Conservation (phyloP, 2,113 vertebrate species). For the Thomomys bottae region DNA sequence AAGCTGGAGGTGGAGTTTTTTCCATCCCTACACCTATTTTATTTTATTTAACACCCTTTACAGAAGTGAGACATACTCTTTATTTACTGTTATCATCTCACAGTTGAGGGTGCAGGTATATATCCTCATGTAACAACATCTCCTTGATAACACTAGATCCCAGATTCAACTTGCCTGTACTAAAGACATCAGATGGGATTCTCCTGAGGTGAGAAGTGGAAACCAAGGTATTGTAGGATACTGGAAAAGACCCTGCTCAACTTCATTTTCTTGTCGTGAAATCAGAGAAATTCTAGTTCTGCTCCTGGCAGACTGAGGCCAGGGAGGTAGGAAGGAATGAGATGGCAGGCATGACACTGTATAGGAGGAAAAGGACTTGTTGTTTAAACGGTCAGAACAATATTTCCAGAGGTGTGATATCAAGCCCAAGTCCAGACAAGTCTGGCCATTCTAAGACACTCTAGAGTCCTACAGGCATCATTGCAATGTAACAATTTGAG, state of each 20-base stretch:
- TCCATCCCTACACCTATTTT: not conserved
- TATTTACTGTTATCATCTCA: not conserved
- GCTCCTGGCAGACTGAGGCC: not conserved
- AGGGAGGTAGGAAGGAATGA: not conserved
- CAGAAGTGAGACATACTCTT: not conserved
- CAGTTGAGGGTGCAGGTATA: not conserved
- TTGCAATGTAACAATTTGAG: not conserved
- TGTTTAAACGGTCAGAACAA: not conserved
- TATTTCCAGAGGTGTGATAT: not conserved
- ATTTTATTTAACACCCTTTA: not conserved
- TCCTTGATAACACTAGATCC: too few relatives aligned
- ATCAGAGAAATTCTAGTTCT: not conserved
- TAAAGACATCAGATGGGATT: not conserved
- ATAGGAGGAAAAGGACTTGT: not conserved
- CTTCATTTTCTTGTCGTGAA: not conserved
- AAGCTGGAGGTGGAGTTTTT: not conserved
- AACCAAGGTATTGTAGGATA: not conserved
- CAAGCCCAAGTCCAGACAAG: constrained; percentile 9
- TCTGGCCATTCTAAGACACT: not conserved
- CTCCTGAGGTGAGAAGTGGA: not conserved
- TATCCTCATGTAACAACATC: not conserved
- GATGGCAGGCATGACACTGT: not conserved
- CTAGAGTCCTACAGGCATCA: not conserved
- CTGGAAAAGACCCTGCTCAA: not conserved
- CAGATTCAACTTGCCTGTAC: too few relatives aligned